Evolutionary conservation across 2,113 vertebrate species (phyloP).

Genomic region (Archilochus colubris): DNA sequence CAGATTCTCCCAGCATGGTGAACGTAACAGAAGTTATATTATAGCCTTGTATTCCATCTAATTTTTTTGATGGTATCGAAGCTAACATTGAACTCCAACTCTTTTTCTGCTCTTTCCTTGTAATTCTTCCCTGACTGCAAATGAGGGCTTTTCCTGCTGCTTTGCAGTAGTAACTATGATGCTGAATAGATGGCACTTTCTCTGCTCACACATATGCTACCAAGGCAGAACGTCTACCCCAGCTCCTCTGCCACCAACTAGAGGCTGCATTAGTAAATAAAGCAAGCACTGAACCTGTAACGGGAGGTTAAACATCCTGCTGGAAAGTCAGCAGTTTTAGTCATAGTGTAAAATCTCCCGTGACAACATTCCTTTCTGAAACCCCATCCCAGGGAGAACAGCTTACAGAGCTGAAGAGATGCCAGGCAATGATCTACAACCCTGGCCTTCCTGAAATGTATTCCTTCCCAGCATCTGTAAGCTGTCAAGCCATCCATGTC

Average conservation of each 20-base stretch:
- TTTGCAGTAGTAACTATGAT: not conserved
- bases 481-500: not conserved
- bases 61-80: not conserved
- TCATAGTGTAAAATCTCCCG: slow-evolving; percentile 9
- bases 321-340: slow-evolving; percentile 50
- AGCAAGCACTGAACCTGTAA: not conserved
- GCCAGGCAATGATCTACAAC: slow-evolving; percentile 11
- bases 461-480: slow-evolving; percentile 38
- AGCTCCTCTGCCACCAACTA: rapidly evolving
- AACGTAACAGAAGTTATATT: not conserved
- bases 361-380: slow-evolving; percentile 35
- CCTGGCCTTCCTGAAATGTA: slow-evolving; percentile 11
- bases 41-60: not conserved
- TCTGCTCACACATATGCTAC: not conserved
- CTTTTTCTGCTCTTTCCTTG: not conserved
- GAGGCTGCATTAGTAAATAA: slow-evolving; percentile 17
- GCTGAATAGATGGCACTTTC: not conserved
- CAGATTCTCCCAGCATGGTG: not conserved
- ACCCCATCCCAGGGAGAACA: not conserved
- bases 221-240: not conserved
- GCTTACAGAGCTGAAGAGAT: not conserved
- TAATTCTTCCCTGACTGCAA: not conserved
- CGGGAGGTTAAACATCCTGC: not conserved
- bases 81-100: not conserved
- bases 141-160: not conserved